Evolutionary conservation across 2,888 invertebrate species (phyloP), one percentile per base, ranked within the genome.

Genomic region (Drosophila fungiperda): DNA sequence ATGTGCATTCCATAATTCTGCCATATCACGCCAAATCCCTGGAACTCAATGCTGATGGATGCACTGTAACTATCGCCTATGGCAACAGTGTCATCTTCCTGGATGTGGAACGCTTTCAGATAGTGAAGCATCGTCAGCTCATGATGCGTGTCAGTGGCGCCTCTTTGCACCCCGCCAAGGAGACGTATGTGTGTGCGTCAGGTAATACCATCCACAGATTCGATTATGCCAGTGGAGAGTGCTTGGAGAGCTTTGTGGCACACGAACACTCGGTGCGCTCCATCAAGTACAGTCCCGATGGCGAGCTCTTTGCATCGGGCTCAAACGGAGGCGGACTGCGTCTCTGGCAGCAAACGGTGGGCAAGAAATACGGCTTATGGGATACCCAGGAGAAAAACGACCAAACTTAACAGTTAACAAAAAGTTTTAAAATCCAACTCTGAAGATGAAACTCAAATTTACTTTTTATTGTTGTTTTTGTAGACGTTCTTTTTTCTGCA

Each of bases 201-300:
- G 97, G 98, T 90, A 98, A 99, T 92, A 95, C 97, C 93, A 97
- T 99, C 94, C 98, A 98, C 94, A 99, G 98, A 94, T 98, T 96
- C 92, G 97, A 98, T 92, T 98, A 96, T 91, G 95, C 95, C 73
- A 97, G 96, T 20, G 98, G 98, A 69, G 95, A 95, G 61, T 97
- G 98, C 53, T 93, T 93, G 97, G 98, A 99, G 94, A 97, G 97
- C 9, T 98, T 98, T 94, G 97, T 97, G 92, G 98, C 98, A 0
- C 98, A 99, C 93, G 98, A 98, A 93, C 98, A 98, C 0, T 97
- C 98, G 2, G 96, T 99, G 11, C 98, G 98, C 93, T 97, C 97
- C 93, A 96, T 98, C 32, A 94, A 96, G 72, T 99, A 98, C 94
- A 98, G 98, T 33, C 98, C 98, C 1, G 98, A 99, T 93, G 98